Evolutionary conservation across 2,113 vertebrate genomes (phyloP), one percentile per base, ranked within the genome.

Genomic region (Nipponia nippon): DNA sequence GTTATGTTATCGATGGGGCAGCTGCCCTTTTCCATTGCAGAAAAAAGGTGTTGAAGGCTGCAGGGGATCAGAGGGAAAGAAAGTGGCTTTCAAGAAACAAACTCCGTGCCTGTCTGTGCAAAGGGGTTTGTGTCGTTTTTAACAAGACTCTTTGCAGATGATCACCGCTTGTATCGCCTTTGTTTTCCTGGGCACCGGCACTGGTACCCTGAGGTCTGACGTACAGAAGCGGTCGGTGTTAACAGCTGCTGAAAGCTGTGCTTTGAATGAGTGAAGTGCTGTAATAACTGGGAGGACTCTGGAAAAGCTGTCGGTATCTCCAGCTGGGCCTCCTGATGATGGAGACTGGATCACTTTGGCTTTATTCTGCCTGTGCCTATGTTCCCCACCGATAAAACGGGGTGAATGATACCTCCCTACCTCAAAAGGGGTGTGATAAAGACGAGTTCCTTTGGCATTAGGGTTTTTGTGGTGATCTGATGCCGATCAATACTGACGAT

Each of bases 361-460:
- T 95, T 95, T 87, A 49, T 79, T 83, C 87, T 95, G 81, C 83
- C 56, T 55, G 63, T 96, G 89, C 83, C 72, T 91, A 8, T 30
- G 34, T 63, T 87, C 44, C 82, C 67, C 46, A 30, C 63, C 0
- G 1, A 27, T 55, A 15, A 58, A 69, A 55, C 0, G 9, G 50
- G 42, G 50, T 27, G 61, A 72, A 18, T 46, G 69, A 46, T 55
- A 52, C 77, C 40, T 87, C 77, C 89, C 87, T 91, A 53, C 92
- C 83, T 95, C 93, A 89, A 14, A 14, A 56, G n/a, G 34, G 6
- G 3, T 77, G 52, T 0, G 5, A 34, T 17, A 61, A 87, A 62
- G 56, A n/a, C 0, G 7, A 71, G 49, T 58, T 49, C 23, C 4
- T 50, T 62, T 49, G 62, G 34, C 5, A 0, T 29, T 47, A 36